Evolutionary conservation across 2,113 vertebrate species (phyloP), one percentile per base, ranked within the genome.

Genomic region (Dunckerocampus dactyliophorus): DNA sequence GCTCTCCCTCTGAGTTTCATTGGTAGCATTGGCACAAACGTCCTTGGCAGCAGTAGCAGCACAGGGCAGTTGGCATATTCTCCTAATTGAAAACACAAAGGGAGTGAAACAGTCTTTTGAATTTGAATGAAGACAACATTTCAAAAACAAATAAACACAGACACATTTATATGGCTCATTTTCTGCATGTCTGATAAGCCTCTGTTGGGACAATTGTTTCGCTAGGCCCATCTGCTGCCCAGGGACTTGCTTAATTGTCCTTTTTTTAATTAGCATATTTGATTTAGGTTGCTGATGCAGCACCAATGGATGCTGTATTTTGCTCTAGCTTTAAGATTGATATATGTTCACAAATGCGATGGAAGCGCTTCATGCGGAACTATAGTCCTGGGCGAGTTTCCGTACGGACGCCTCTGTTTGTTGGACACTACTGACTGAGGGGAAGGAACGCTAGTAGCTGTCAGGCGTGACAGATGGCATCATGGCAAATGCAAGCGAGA

Each of bases 131-230:
- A 72, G 62, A 43, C 52, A 16, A 61, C 12, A 67, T 58, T 60
- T 59, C 0, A 7, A 61, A 60, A 69, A 65, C 70, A 51, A 71
- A 21, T 8, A 58, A 16, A 59, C 34, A 49, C n/a, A 54, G 15
- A 59, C 34, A 49, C 16, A 54, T 64, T 69, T 10, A 43, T 24
- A n/a, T 13, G 12, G 6, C 48, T 42, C 19, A 21, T 64, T 67
- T 47, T 49, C 20, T 55, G 39, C 0, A 21, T 34, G 42, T 49
- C 57, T 69, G 31, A 34, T 54, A 39, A 0, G 17, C 53, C 66
- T 56, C 66, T 53, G 63, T 53, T 56, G 77, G 59, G 60, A 74
- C 85, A 84, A 80, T 82, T 86, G 84, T 78, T 76, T 84, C 21
- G 20, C 47, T 17, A 67, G 49, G 55, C 75, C 76, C 72, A 81